Evolutionary conservation across 2,113 vertebrate species (phyloP).

Genomic region (Equus przewalskii): DNA sequence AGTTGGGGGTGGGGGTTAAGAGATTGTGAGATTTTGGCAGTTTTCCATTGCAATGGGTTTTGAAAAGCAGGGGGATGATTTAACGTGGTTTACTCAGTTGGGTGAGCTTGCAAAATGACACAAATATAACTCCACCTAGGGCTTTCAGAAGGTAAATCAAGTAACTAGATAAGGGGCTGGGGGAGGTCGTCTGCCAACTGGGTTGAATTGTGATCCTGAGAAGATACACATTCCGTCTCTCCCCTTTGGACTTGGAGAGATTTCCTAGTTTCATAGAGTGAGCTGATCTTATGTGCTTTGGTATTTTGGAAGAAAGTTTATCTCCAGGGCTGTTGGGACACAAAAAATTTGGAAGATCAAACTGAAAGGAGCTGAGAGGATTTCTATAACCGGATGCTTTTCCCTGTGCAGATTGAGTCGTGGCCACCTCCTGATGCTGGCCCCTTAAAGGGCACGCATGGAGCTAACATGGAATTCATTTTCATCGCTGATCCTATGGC

Average conservation of each 20-base stretch:
- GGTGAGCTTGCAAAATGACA: background rate
- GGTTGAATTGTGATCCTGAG: background rate
- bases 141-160: conserved; percentile 52
- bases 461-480: conserved; percentile 9
- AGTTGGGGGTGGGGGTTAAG: background rate
- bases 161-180: background rate
- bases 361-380: conserved; percentile 22
- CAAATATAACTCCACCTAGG: background rate
- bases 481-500: conserved; percentile 25
- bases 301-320: conserved; percentile 32
- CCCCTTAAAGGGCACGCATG: background rate
- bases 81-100: conserved; percentile 37
- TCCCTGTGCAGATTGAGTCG: background rate
- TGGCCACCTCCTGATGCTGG: background rate
- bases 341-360: conserved; percentile 1
- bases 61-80: conserved; percentile 13
- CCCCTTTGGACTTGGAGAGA: background rate
- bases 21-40: background rate
- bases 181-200: background rate
- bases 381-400: background rate
- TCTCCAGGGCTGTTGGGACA: background rate
- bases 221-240: conserved; percentile 8
- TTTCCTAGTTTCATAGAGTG: conserved; percentile 1
- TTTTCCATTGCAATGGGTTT: background rate
- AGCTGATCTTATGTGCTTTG: conserved; percentile 19